Evolutionary conservation across 2,113 vertebrate genomes (phyloP), one percentile per base, ranked within the genome.

Genomic region (Muntiacus reevesi): DNA sequence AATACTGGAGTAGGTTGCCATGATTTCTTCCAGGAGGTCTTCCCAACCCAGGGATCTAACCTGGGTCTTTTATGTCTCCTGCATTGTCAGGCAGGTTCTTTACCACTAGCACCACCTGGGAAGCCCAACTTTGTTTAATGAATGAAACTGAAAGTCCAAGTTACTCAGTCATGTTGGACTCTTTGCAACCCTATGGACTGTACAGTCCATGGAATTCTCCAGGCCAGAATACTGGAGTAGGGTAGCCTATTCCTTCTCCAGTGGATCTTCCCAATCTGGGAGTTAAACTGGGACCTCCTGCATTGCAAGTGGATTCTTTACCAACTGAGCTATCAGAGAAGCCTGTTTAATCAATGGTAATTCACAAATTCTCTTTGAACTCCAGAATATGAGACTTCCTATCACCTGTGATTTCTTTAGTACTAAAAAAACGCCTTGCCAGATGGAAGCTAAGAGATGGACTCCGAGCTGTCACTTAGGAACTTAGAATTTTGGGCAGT

Each of bases 341-440:
- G 11, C 36, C 36, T 74, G 47, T 85, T 82, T 86, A 33, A 40
- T 62, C 30, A 87, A 21, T 91, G 43, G 7, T 76, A 54, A 60
- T 82, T 90, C 47, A 54, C 43, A 88, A 33, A 30, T 91, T 76
- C 76, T 54, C n/a, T 67, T 86, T 92, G 64, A 81, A 79, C 94
- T 93, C 30, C 40, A 76, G 45, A 89, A 76, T 78, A 62, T 9
- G 25, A 84, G 45, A 36, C 21, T 40, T 60, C 21, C 71, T 71
- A 40, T 94, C 67, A 36, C 27, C 28, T 28, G 36, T 54, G 25
- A 71, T 85, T 93, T 62, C 71, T 87, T 81, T 71, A 57, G 85
- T 19, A 84, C 43, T 87, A 28, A 87, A 78, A 90, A 71, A 87
- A 76, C 28, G 27, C 23, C 57, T 89, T 87, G 78, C 28, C 25